phyloP scores from a whole-genome alignment of 2,888 invertebrate genomes.

The Limnephilus auricula region DNA sequence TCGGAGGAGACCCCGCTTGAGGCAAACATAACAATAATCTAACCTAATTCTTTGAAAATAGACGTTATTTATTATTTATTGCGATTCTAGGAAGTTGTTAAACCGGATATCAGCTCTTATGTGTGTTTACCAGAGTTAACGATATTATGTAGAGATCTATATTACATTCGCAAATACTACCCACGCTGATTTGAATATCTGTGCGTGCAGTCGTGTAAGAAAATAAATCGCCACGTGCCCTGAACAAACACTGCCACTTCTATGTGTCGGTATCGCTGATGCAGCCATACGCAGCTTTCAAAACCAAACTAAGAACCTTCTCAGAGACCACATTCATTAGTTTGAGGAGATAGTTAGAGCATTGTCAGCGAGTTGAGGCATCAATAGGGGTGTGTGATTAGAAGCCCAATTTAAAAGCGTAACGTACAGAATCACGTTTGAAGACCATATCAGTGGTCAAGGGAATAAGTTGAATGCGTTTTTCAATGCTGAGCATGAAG shows the following conservation, averaged over 20 bases:
- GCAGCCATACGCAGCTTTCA: background rate
- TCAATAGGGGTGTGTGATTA: background rate
- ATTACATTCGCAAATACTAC: background rate
- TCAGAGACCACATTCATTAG: background rate
- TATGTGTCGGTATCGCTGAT: background rate
- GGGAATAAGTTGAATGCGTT: background rate
- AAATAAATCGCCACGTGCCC: conserved; percentile 21
- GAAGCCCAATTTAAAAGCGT: background rate
- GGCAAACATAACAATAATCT: no score
- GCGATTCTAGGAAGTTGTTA: background rate
- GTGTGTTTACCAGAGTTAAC: background rate
- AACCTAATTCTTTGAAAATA: background rate
- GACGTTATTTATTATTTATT: background rate
- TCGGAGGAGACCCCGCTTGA: no score
- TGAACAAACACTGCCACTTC: background rate
- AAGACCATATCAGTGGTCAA: background rate
- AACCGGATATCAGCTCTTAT: background rate
- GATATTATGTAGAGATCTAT: background rate
- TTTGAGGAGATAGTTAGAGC: background rate
- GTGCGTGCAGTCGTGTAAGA: background rate
- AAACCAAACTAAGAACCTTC: background rate
- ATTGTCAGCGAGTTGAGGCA: background rate
- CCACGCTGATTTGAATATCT: conserved; percentile 2
- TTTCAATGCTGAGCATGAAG: background rate
- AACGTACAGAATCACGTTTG: background rate